phyloP scores from a whole-genome alignment of 2,113 vertebrate species.

The Petrocephalus zakoni region DNA sequence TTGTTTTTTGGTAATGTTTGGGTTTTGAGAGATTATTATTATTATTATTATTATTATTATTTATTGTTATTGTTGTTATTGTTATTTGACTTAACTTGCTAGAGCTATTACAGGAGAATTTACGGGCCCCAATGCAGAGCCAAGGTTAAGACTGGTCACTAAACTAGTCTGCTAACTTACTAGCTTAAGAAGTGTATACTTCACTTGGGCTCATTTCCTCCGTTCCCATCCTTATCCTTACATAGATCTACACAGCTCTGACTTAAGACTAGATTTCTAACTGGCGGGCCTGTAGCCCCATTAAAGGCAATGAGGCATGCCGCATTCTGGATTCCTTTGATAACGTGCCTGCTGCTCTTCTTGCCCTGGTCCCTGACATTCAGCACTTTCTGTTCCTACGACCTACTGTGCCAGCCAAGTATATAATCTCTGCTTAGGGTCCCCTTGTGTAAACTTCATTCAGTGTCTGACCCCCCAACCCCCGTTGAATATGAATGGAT shows the following conservation, averaged over 20 bases:
- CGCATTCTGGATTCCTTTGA: slow-evolving; percentile 14
- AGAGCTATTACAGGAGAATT: neutral
- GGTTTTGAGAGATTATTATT: neutral
- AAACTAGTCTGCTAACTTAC: neutral
- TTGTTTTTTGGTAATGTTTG: neutral
- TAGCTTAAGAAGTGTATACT: neutral
- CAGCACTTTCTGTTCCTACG: slow-evolving; percentile 1
- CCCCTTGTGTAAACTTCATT: slow-evolving; percentile 4
- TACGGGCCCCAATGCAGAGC: neutral
- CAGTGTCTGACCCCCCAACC: neutral
- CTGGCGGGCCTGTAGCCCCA: neutral
- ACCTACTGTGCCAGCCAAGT: neutral
- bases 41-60: neutral
- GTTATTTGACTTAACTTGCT: neutral
- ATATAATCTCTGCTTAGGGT: neutral
- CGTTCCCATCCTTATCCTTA: neutral
- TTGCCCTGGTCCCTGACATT: neutral
- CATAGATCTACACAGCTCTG: neutral
- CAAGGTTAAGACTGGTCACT: neutral
- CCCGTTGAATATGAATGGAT: neutral
- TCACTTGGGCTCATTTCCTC: neutral
- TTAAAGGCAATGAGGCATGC: neutral
- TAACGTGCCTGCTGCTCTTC: neutral
- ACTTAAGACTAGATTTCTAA: neutral
- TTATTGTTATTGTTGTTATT: neutral